Evolutionary conservation across 2,797 vertebrate genomes (phyloP), one percentile per base, ranked within the genome.

Genomic region (Arnoldichthys spilopterus): DNA sequence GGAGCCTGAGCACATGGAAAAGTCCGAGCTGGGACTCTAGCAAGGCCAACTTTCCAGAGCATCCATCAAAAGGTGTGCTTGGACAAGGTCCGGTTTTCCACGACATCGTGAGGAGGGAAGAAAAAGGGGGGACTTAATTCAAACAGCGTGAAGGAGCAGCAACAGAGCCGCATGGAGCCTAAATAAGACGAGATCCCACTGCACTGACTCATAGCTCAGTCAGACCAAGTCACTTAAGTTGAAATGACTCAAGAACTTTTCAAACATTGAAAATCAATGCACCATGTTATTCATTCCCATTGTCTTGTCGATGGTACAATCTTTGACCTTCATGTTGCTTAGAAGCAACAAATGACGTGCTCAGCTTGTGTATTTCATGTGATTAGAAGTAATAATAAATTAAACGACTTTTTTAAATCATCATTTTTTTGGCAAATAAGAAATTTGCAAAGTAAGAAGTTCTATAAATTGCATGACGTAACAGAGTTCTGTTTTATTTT

Each of bases 31-130:
- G 53, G 49, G 45, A 40, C 16, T n/a, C 45, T 2, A 15, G 12
- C 15, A 11, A 6, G 16, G 77, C 83, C 82, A 83, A 85, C 80
- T 86, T 88, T 88, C 87, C 85, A 75, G 47, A 54, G 45, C 80
- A 68, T 82, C 66, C 72, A 78, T 80, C 54, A 86, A 85, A 82
- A 78, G 32, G 62, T 62, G 58, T 53, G 67, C 26, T 69, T 18
- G 62, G 68, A 61, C 56, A 81, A 75, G 79, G 70, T 24, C 79
- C 22, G 72, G 32, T 74, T 82, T 82, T 78, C 74, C 66, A 47
- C 64, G 72, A 68, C 26, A 74, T 70, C 32, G 56, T 37, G 63
- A 56, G 20, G 61, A 70, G 51, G 71, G 56, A 78, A 59, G 49
- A 74, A 67, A 72, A 28, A 66, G 13, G 18, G 30, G 18, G 28